Conservation (phyloP, 2,888 invertebrate species). For the Andrena bicolor region DNA sequence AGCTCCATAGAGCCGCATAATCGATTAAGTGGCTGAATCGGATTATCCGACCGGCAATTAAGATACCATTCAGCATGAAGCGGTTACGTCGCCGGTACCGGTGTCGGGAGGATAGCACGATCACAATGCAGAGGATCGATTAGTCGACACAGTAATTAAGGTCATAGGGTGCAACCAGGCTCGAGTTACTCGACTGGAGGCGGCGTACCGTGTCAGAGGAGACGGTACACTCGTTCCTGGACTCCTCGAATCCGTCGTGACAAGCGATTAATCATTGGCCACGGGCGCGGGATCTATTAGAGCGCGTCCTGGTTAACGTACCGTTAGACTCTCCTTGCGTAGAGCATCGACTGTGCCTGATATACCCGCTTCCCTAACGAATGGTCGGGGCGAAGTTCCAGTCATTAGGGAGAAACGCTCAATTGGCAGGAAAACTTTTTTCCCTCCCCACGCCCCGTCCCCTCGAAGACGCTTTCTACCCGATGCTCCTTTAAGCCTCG, state of each 20-base stretch:
- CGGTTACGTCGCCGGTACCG: slow-evolving; percentile 68
- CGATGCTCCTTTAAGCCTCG: not conserved
- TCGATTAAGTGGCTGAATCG: slow-evolving; percentile 71
- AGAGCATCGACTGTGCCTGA: slow-evolving; percentile 30
- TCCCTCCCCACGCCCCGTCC: not conserved
- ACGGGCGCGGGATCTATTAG: slow-evolving; percentile 28
- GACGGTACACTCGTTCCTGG: slow-evolving; percentile 56
- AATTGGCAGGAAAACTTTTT: slow-evolving; percentile 6
- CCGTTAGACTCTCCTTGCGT: slow-evolving; percentile 3
- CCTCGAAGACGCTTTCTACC: not conserved
- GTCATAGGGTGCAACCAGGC: slow-evolving; percentile 67
- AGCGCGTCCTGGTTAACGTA: slow-evolving; percentile 28
- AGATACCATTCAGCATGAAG: slow-evolving; percentile 68
- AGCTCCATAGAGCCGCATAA: slow-evolving; percentile 62
- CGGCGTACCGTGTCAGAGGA: slow-evolving; percentile 51
- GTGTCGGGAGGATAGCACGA: slow-evolving; percentile 67
- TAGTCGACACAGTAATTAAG: slow-evolving; percentile 73
- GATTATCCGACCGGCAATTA: slow-evolving; percentile 70
- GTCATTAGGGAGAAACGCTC: slow-evolving; percentile 9
- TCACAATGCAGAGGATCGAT: slow-evolving; percentile 73
- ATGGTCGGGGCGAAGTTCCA: not conserved
- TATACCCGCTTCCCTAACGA: slow-evolving; percentile 8
- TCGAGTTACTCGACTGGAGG: slow-evolving; percentile 55
- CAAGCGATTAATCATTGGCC: slow-evolving; percentile 65
- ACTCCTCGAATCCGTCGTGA: slow-evolving; percentile 54